A percentile compares a stretch with the other conserved stretches of the same genome.
These are phyloP conservation scores for Colletes gigas DNA, from an alignment of 1,140 invertebrate genomes.

Conservation along the genomic window DNA sequence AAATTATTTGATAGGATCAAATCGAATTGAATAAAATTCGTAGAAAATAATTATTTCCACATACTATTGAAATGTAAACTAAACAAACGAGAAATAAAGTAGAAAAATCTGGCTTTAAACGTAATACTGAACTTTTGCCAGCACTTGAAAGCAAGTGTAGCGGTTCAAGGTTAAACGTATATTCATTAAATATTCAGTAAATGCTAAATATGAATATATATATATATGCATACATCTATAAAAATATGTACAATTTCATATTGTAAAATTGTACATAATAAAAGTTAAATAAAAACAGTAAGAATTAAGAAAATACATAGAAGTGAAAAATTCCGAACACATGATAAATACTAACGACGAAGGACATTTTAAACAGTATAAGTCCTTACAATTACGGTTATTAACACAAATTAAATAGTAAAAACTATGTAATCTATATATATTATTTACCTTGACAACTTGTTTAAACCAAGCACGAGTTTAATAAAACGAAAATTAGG, in stretches of 20 bases:
- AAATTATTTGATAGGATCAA: too few species aligned
- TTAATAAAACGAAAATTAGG: constrained; percentile 12
- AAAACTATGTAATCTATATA: not conserved
- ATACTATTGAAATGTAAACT: too few species aligned
- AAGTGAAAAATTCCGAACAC: not conserved
- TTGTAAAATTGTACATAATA: not conserved
- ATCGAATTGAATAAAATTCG: too few species aligned
- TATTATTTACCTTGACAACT: constrained; percentile 23
- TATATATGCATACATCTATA: not conserved
- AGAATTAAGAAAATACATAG: not conserved
- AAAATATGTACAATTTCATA: not conserved
- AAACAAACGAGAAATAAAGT: too few species aligned
- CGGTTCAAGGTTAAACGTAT: constrained; percentile 21
- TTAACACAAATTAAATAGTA: not conserved
- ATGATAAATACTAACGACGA: not conserved
- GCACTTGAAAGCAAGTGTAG: not conserved
- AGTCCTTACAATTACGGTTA: not conserved
- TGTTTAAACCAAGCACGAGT: not conserved
- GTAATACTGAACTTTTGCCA: not conserved
- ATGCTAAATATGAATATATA: not conserved
- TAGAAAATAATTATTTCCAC: too few species aligned
- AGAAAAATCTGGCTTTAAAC: not conserved
- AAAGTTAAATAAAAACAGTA: not conserved
- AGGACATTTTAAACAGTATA: not conserved
- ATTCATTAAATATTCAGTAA: not conserved